Evolutionary conservation across 2,888 invertebrate species (phyloP).

Genomic region (Glaucopsyche alexis): DNA sequence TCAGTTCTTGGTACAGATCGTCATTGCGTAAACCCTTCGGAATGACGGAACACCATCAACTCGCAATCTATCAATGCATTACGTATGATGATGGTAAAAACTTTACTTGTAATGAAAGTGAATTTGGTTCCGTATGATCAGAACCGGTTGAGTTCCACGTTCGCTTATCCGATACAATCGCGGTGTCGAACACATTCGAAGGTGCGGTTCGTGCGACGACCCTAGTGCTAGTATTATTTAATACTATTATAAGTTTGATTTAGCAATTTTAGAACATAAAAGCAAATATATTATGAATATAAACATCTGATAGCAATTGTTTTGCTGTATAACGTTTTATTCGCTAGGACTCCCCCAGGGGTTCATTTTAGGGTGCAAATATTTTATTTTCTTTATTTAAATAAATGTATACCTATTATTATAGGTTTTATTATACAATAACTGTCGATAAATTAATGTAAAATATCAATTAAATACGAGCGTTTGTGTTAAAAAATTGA

Average conservation of each 20-base stretch:
- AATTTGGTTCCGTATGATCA: conserved; percentile 14
- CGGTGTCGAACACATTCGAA: neutral
- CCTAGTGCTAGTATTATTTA: neutral
- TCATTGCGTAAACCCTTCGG: neutral
- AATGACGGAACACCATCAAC: conserved; percentile 9
- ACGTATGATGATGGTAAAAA: conserved; percentile 5
- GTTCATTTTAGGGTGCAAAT: no score
- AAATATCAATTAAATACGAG: no score
- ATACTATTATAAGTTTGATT: neutral
- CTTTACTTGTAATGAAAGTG: conserved; percentile 15
- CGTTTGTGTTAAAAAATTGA: no score
- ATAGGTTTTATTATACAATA: no score
- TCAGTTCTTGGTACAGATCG: neutral
- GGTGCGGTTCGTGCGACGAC: conserved; percentile 6
- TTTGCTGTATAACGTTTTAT: no score
- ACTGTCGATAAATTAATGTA: no score
- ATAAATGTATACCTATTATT: no score
- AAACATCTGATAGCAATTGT: no score
- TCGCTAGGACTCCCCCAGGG: no score
- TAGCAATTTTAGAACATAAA: neutral
- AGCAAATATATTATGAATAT: no score
- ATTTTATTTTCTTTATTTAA: no score
- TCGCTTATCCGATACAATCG: conserved; percentile 18
- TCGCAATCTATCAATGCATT: neutral
- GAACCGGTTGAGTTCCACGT: conserved; percentile 26